phyloP scores from a whole-genome alignment of 2,113 vertebrate species.

The Platichthys flesus region DNA sequence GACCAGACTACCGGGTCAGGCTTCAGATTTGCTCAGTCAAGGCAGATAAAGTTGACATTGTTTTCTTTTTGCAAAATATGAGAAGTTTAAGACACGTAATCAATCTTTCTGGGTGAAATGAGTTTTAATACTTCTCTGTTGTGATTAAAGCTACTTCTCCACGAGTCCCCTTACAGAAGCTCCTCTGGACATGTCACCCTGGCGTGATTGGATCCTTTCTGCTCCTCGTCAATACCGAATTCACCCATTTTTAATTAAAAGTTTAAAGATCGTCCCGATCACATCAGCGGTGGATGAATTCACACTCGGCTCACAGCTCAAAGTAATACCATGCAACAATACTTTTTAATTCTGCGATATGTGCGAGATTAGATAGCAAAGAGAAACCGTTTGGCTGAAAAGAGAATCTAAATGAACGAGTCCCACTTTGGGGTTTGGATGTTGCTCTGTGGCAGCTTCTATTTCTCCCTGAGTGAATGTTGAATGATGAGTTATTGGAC shows the following conservation, averaged over 20 bases:
- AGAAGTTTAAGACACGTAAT: too few relatives aligned
- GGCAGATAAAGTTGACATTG: not conserved
- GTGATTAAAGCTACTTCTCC: slow-evolving; percentile 19
- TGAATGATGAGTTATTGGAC: slow-evolving; percentile 44
- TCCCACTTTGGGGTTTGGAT: slow-evolving; percentile 24
- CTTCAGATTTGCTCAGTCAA: slow-evolving; percentile 32
- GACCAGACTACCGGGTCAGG: not conserved
- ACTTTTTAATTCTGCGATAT: slow-evolving; percentile 35
- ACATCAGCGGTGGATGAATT: slow-evolving; percentile 14
- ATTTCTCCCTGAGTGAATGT: slow-evolving; percentile 29
- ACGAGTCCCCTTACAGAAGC: slow-evolving; percentile 4
- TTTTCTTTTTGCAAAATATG: too few relatives aligned
- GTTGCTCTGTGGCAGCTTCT: not conserved
- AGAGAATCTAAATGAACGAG: slow-evolving; percentile 18
- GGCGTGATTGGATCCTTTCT: slow-evolving; percentile 25
- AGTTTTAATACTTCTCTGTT: too few relatives aligned
- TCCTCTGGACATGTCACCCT: slow-evolving; percentile 6
- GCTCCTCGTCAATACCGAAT: not conserved
- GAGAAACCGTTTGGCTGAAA: not conserved
- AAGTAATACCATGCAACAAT: slow-evolving; percentile 52
- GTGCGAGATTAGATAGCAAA: slow-evolving; percentile 18
- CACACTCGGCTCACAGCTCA: not conserved
- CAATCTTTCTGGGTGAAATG: slow-evolving; percentile 15
- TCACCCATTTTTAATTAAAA: slow-evolving; percentile 47
- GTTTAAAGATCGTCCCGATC: slow-evolving; percentile 13